These are phyloP conservation scores for Drosophila quadrilineata DNA, from an alignment of 1,140 invertebrate genomes.

Conservation along the genomic window DNA sequence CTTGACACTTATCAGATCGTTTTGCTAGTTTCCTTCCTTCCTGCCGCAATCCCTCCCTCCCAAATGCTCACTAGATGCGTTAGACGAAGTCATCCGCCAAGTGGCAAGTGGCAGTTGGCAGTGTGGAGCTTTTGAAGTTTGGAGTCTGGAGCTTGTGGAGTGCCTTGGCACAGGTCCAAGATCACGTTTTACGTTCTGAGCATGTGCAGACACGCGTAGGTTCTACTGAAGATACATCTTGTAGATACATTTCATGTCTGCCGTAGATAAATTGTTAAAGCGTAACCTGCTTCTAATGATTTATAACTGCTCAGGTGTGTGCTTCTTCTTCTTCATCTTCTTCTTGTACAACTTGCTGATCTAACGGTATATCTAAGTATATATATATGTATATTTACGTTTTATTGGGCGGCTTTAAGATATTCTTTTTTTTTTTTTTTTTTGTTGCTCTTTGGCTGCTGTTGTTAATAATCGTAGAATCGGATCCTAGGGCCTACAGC, in stretches of 20 bases:
- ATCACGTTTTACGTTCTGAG: conserved; percentile 53
- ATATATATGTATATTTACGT: too few species aligned
- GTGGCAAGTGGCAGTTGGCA: too few species aligned
- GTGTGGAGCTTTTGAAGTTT: too few species aligned
- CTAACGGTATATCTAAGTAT: conserved; percentile 65
- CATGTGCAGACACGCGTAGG: conserved; percentile 70
- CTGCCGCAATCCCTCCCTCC: too few species aligned
- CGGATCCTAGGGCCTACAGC: conserved; percentile 26
- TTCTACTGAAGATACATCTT: conserved; percentile 53
- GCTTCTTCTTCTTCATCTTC: too few species aligned
- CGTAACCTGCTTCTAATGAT: conserved; percentile 74
- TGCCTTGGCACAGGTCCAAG: conserved; percentile 7
- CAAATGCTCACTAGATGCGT: too few species aligned
- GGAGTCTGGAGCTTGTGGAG: background rate
- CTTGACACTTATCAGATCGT: conserved; percentile 75
- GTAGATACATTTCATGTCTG: conserved; percentile 74
- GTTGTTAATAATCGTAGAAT: conserved; percentile 29
- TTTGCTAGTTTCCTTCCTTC: conserved; percentile 64
- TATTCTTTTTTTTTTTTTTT: too few species aligned
- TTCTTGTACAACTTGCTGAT: conserved; percentile 16
- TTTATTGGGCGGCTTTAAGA: conserved; percentile 22
- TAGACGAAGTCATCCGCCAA: too few species aligned
- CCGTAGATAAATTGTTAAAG: conserved; percentile 66
- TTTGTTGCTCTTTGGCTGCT: too few species aligned
- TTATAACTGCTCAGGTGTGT: conserved; percentile 50